phyloP scores from a whole-genome alignment of 2,113 vertebrate species.

The Microtus oregoni region DNA sequence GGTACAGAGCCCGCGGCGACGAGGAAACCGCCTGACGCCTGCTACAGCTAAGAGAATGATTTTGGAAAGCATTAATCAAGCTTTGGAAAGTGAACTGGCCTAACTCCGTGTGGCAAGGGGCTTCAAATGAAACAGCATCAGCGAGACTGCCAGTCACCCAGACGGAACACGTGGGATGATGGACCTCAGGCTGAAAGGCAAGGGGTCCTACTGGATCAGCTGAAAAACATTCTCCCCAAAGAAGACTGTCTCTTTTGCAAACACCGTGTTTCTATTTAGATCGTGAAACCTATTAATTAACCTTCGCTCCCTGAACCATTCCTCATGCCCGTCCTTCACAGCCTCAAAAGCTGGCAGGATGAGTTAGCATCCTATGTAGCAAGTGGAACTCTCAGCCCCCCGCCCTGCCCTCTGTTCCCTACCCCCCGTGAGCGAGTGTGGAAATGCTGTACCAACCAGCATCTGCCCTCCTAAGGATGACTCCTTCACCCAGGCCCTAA shows the following conservation, averaged over 20 bases:
- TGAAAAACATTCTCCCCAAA: conserved; percentile 1
- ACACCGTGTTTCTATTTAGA: neutral
- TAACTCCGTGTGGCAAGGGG: neutral
- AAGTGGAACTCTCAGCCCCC: too few species aligned
- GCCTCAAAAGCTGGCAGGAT: neutral
- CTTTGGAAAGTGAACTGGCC: conserved; percentile 7
- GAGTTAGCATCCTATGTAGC: neutral
- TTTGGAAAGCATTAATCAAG: neutral
- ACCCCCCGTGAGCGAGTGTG: too few species aligned
- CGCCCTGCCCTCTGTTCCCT: fast-evolving
- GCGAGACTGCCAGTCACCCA: conserved; percentile 40
- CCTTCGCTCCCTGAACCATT: neutral
- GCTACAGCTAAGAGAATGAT: neutral
- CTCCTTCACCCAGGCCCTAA: neutral
- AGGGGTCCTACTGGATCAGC: neutral
- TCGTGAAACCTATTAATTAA: neutral
- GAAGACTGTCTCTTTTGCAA: neutral
- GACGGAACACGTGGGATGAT: neutral
- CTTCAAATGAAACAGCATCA: conserved; percentile 57
- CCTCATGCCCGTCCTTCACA: neutral
- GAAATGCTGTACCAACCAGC: neutral
- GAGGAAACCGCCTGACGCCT: neutral
- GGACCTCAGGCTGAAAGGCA: neutral
- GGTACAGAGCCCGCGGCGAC: neutral
- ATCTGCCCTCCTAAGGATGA: neutral